Evolutionary conservation across 2,888 invertebrate species (phyloP).

Genomic region (Sarcophaga carnaria): DNA sequence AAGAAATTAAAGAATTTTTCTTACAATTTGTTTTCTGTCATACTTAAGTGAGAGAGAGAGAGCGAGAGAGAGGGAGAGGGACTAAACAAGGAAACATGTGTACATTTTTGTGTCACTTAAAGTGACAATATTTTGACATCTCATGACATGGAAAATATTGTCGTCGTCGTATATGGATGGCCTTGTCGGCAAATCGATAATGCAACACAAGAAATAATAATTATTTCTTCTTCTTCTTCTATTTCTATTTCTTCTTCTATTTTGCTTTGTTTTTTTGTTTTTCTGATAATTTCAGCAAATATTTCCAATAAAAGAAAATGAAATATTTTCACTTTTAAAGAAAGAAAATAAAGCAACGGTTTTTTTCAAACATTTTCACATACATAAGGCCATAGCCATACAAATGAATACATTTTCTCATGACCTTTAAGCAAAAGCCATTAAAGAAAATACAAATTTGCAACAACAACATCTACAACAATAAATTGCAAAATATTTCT

Average conservation of each 20-base stretch:
- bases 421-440: conserved; percentile 13
- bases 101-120: conserved; percentile 24
- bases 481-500: no score
- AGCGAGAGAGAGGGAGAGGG: no score
- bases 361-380: no score
- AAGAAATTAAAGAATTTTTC: background rate
- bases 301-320: background rate
- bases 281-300: background rate
- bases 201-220: background rate
- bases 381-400: background rate
- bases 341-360: background rate
- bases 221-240: no score
- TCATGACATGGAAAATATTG: conserved; percentile 39
- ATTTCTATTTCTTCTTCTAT: no score
- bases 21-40: no score
- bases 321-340: background rate
- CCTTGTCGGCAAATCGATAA: conserved; percentile 58
- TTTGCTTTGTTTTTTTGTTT: no score
- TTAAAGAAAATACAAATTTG: conserved; percentile 24
- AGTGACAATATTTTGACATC: conserved; percentile 67
- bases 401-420: background rate
- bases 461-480: no score
- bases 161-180: background rate
- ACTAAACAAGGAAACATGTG: background rate
- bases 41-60: no score